A percentile compares a stretch with the other conserved stretches of the same genome.
These are phyloP conservation scores for Trialeurodes vaporariorum DNA, from an alignment of 1,140 invertebrate species.

Conservation along the genomic window DNA sequence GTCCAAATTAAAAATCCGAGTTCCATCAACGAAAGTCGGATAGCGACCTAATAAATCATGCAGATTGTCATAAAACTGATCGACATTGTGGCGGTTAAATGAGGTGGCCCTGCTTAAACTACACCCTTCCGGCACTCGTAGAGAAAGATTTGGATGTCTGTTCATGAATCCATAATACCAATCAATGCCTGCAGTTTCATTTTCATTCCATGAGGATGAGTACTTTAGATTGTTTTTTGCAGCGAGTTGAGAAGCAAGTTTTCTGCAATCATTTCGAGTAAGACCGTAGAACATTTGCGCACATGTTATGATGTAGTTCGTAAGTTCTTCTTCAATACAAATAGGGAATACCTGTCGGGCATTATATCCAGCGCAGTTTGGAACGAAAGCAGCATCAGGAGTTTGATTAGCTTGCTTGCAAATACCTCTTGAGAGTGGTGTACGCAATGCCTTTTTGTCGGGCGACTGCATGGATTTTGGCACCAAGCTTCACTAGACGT, in stretches of 20 bases:
- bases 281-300: constrained; percentile 28
- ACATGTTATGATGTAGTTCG: constrained; percentile 14
- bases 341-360: constrained; percentile 4
- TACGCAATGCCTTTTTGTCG: too few species aligned
- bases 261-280: constrained; percentile 24
- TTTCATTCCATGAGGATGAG: background rate
- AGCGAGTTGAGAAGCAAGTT: constrained; percentile 35
- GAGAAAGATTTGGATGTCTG: background rate
- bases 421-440: too few species aligned
- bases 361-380: too few species aligned
- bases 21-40: constrained; percentile 15
- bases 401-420: too few species aligned
- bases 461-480: too few species aligned
- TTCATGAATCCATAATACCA: constrained; percentile 6
- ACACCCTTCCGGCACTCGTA: background rate
- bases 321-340: background rate
- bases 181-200: constrained; percentile 6
- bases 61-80: constrained; percentile 29
- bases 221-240: constrained; percentile 1
- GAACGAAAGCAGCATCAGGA: too few species aligned
- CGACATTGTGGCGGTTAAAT: constrained; percentile 31
- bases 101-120: constrained; percentile 29
- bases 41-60: constrained; percentile 19
- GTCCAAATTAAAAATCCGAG: constrained; percentile 33
- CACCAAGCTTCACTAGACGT: too few species aligned